Conservation (phyloP, 2,113 vertebrate species). For the Chloroceryle aenea region DNA sequence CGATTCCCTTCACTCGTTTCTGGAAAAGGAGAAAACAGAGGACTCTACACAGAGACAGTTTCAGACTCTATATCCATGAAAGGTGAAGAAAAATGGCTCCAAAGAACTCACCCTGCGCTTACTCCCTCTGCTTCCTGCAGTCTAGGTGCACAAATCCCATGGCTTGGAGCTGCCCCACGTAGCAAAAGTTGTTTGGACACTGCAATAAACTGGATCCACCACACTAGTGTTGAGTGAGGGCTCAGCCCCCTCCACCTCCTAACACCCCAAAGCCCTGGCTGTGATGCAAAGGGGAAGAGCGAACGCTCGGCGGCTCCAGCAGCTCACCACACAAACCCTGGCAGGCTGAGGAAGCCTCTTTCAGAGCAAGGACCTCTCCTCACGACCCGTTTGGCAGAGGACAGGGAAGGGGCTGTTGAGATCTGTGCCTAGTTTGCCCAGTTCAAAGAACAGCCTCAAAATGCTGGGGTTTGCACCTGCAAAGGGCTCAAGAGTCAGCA, state of each 20-base stretch:
- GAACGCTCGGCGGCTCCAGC: background rate
- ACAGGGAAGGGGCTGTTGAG: background rate
- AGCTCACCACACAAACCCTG: background rate
- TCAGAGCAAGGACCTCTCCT: background rate
- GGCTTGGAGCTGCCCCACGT: background rate
- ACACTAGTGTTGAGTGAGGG: background rate
- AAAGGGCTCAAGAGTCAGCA: background rate
- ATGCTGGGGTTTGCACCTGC: background rate
- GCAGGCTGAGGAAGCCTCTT: background rate
- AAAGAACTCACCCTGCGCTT: background rate
- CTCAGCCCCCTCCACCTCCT: background rate
- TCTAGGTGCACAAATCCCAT: background rate
- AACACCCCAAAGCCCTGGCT: background rate
- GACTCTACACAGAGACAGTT: background rate
- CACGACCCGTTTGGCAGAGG: background rate
- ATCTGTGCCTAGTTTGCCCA: background rate
- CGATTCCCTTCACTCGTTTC: background rate
- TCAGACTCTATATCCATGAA: background rate
- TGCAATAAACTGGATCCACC: background rate
- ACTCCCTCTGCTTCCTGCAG: background rate
- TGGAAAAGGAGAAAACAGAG: background rate
- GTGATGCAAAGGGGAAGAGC: background rate
- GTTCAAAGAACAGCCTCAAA: background rate
- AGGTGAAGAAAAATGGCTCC: background rate
- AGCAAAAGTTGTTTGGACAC: background rate